phyloP scores from a whole-genome alignment of 2,888 invertebrate genomes.

The Harpalus rubripes region DNA sequence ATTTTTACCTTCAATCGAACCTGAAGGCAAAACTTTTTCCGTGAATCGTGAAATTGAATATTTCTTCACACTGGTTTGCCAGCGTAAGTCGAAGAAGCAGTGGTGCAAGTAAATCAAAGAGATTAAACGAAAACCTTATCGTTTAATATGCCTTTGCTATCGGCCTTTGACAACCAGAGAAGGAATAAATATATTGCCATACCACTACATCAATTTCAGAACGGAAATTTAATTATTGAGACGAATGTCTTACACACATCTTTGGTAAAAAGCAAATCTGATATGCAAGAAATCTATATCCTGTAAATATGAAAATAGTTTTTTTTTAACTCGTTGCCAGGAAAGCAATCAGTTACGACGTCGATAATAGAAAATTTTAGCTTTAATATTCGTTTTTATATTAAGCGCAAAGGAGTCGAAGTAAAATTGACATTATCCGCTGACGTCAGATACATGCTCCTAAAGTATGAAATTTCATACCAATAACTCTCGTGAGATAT shows the following conservation, averaged over 20 bases:
- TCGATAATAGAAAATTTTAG: too few species aligned
- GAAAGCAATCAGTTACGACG: too few species aligned
- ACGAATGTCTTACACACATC: background rate
- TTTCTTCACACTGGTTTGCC: conserved; percentile 28
- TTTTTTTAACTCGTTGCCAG: too few species aligned
- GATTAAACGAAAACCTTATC: conserved; percentile 16
- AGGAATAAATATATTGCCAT: conserved; percentile 18
- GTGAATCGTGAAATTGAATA: conserved; percentile 12
- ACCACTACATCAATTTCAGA: conserved; percentile 10
- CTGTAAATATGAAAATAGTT: too few species aligned
- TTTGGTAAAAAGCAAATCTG: too few species aligned
- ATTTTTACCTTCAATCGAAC: conserved; percentile 24
- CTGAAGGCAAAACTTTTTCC: conserved; percentile 12
- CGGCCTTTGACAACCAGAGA: conserved; percentile 14
- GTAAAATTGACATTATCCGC: too few species aligned
- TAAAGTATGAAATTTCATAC: too few species aligned
- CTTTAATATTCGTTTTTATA: too few species aligned
- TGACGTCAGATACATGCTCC: too few species aligned
- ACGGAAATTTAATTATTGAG: conserved; percentile 20
- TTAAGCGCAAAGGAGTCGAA: too few species aligned
- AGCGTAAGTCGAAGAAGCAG: background rate
- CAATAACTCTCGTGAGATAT: too few species aligned
- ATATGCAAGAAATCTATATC: too few species aligned
- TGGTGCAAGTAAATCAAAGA: conserved; percentile 9
- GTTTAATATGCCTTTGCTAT: conserved; percentile 20